Conservation (phyloP, 1,140 invertebrate genomes). For the Pseudomyrmex gracilis region DNA sequence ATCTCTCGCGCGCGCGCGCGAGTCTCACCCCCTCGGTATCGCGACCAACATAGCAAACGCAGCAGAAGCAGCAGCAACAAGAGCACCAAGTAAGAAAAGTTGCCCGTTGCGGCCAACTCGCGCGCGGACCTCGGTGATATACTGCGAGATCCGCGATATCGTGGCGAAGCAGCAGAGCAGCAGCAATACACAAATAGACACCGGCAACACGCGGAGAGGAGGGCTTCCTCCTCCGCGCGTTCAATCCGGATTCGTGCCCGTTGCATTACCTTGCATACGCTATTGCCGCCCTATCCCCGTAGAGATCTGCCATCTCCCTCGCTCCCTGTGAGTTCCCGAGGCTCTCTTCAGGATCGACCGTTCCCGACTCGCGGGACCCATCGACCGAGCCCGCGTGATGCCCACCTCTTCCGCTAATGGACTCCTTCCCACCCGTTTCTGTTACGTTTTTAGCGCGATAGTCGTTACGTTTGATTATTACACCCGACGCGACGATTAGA, state of each 20-base stretch:
- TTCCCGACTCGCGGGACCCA: neutral
- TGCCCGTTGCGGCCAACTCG: constrained; percentile 60
- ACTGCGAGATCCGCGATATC: constrained; percentile 83
- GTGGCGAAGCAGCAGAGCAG: constrained; percentile 33
- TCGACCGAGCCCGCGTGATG: constrained; percentile 14
- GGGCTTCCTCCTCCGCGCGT: constrained; percentile 54
- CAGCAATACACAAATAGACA: neutral
- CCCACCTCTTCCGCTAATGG: constrained; percentile 56
- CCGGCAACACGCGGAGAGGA: constrained; percentile 29
- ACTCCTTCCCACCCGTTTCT: constrained; percentile 45
- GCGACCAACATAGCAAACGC: constrained; percentile 29
- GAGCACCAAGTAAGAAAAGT: constrained; percentile 71
- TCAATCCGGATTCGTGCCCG: constrained; percentile 74
- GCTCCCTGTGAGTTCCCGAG: constrained; percentile 20
- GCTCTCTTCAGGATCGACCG: constrained; percentile 30
- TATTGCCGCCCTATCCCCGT: constrained; percentile 60
- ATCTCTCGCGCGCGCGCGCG: constrained; percentile 47
- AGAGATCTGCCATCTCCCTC: constrained; percentile 64
- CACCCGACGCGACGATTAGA: neutral
- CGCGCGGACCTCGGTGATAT: constrained; percentile 78
- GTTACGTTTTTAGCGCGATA: constrained; percentile 8
- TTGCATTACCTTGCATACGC: constrained; percentile 73
- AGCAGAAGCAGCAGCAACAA: constrained; percentile 64
- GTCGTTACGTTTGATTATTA: neutral
- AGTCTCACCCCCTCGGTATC: constrained; percentile 64